Percentiles rank a stretch among this genome's conserved stretches.
Conservation (phyloP, 2,888 invertebrate genomes). For the Lathronympha strigana region DNA sequence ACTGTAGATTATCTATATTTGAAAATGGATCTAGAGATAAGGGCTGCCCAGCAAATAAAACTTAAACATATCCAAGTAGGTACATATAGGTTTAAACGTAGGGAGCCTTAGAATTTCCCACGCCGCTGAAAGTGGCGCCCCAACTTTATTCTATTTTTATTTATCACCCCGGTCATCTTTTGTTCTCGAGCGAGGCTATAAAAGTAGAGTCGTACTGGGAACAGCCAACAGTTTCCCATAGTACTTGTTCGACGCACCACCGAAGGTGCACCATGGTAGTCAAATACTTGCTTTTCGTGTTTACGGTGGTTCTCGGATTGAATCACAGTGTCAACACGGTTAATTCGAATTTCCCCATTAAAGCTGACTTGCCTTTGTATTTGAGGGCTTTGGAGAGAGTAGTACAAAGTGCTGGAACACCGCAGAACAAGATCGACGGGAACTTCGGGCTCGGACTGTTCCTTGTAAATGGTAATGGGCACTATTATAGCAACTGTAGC, state of each 20-base stretch:
- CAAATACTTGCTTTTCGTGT: neutral
- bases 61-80: too few species aligned
- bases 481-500: neutral
- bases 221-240: constrained; percentile 52
- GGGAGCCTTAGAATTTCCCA: neutral
- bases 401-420: constrained; percentile 50
- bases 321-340: constrained; percentile 9
- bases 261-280: constrained; percentile 13
- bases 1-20: too few species aligned
- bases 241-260: constrained; percentile 47
- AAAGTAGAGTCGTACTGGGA: constrained; percentile 42
- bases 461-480: constrained; percentile 62
- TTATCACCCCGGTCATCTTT: constrained; percentile 30
- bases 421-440: constrained; percentile 56
- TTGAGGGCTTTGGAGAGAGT: constrained; percentile 51
- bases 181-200: constrained; percentile 42
- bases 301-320: constrained; percentile 7
- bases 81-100: too few species aligned
- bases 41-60: too few species aligned
- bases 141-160: constrained; percentile 35
- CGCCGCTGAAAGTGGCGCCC: neutral
- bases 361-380: constrained; percentile 54
- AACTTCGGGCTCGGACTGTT: constrained; percentile 63
- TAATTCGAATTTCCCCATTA: constrained; percentile 47
- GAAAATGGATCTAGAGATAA: too few species aligned